Evolutionary conservation across 2,797 vertebrate genomes (phyloP).

Genomic region (Paguma larvata): DNA sequence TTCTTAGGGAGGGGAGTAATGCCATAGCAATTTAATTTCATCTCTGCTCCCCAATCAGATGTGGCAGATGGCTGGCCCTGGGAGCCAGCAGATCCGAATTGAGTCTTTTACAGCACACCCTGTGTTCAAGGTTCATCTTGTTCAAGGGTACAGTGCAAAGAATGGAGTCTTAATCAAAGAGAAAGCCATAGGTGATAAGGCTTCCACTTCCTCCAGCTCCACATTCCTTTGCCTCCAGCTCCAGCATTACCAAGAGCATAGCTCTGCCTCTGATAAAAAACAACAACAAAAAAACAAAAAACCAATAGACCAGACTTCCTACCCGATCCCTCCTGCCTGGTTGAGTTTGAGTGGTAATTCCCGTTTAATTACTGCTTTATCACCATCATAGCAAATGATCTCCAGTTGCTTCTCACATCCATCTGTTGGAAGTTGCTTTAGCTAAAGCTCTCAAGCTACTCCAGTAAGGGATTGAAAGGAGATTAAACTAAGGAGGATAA

Average conservation of each 20-base stretch:
- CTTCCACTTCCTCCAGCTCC: not conserved
- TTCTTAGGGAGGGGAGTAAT: constrained; percentile 10
- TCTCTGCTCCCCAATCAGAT: not conserved
- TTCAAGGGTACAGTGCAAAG: not conserved
- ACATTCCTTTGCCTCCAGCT: not conserved
- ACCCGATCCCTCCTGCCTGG: not conserved
- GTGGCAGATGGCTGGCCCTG: constrained; percentile 49
- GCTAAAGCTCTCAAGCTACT: not conserved
- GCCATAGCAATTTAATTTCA: not conserved
- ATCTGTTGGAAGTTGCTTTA: not conserved
- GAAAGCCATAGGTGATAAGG: not conserved
- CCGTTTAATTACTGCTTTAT: constrained; percentile 16
- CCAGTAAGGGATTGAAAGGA: not conserved
- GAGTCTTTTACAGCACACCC: not conserved
- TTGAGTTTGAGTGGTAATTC: not conserved
- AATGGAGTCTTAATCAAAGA: constrained; percentile 8
- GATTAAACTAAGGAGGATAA: not conserved
- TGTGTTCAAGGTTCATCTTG: not conserved
- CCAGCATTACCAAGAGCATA: not conserved
- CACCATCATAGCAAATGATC: not conserved
- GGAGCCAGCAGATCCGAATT: not conserved
- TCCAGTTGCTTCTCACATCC: not conserved
- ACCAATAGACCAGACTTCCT: not conserved
- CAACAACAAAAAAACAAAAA: not conserved
- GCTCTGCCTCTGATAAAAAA: not conserved